Base-by-base conservation (phyloP, 2,888 invertebrate species). In the Ceramica pisi region DNA sequence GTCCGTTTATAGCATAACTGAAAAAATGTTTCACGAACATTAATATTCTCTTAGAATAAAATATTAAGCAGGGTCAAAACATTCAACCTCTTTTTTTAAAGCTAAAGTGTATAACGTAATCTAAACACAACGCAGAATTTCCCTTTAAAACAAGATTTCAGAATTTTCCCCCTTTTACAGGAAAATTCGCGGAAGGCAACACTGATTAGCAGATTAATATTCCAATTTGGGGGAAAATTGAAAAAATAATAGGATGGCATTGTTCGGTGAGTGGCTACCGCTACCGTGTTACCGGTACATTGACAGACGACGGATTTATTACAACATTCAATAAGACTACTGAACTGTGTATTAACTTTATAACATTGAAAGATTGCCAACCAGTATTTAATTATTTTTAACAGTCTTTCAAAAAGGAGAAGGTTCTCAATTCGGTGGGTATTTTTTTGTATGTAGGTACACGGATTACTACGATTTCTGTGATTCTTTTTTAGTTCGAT, bases 201-300 rank as follows among this genome's bases (percentile, higher is more conserved):
- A 63, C 66, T 65, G 70, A 65, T 71, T 67, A 79, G 26, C 26
- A 59, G 55, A 68, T 74, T 75, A 68, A 82, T 75, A 82, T 82
- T 78, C 66, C 63, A 78, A 63, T 66, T 68, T 44, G 16, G 57
- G 41, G 12, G 26, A 48, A 64, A 35, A 50, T 51, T 60, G 1
- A 62, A 65, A 67, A 72, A 60, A 65, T 35, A 59, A 67, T 71
- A 44, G 56, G 23, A 61, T 62, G 12, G 14, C 50, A 48, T 59
- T 67, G 60, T 70, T 56, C 5, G 46, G 19, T 2, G 26, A 55
- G 55, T 21, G 26, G 38, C 8, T 8, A 12, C 41, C 31, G 31
- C 31, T 31, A 31, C 31, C 31, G 31, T 6, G 31, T 0, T 31
- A 31, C 31, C 50, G 10, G 23, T 48, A n/a, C 38, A n/a, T 46